phyloP scores from a whole-genome alignment of 2,888 invertebrate species.

The Andrena trimmerana region DNA sequence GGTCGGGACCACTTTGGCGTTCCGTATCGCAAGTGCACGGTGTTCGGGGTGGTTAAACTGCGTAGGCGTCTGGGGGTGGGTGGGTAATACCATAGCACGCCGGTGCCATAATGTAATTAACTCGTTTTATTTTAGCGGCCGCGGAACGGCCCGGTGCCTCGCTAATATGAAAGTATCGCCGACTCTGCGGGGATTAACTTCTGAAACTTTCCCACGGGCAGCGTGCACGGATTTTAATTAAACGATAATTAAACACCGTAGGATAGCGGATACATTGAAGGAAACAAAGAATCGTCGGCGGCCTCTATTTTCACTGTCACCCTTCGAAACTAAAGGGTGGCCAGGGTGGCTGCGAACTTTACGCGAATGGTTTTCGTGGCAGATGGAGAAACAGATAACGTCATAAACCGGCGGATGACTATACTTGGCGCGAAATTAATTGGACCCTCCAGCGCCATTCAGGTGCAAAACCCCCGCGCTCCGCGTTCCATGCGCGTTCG shows the following conservation, averaged over 20 bases:
- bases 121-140: constrained; percentile 76
- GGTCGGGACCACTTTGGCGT: not conserved
- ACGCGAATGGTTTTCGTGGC: not conserved
- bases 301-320: not conserved
- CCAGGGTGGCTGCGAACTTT: not conserved
- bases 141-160: constrained; percentile 67
- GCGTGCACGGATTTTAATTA: constrained; percentile 80
- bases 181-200: constrained; percentile 79
- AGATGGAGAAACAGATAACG: not conserved
- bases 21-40: not conserved
- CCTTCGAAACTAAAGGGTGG: not conserved
- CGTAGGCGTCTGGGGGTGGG: constrained; percentile 19
- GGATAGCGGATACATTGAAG: constrained; percentile 75
- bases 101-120: constrained; percentile 77
- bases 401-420: too few relatives aligned
- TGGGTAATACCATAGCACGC: constrained; percentile 23
- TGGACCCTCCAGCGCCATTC: too few relatives aligned
- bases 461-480: too few relatives aligned
- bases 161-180: constrained; percentile 80
- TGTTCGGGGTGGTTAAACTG: constrained; percentile 18
- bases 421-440: too few relatives aligned
- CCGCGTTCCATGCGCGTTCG: too few relatives aligned
- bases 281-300: constrained; percentile 64
- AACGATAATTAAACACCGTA: constrained; percentile 77
- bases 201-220: constrained; percentile 78